Percentiles rank a stretch among this genome's conserved stretches.
These are phyloP conservation scores for Proales similis DNA, from an alignment of 1,140 invertebrate genomes.

Conservation along the genomic window DNA sequence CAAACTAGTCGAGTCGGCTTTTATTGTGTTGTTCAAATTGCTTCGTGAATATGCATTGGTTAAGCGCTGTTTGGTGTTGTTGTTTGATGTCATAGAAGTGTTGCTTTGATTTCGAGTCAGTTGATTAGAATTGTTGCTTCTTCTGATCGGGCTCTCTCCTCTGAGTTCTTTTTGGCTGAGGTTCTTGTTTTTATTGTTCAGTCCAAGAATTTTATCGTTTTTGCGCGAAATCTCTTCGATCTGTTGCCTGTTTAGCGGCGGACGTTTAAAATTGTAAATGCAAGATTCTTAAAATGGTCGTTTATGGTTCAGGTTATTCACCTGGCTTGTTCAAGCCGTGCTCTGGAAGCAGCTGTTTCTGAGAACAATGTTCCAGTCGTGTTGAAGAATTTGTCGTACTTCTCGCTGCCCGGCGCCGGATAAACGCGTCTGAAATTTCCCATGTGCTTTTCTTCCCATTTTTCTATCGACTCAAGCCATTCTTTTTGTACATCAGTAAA, in stretches of 20 bases:
- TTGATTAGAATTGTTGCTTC: too few relatives aligned
- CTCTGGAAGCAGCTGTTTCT: slow-evolving; percentile 68
- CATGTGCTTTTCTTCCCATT: slow-evolving; percentile 68
- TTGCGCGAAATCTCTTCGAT: slow-evolving; percentile 38
- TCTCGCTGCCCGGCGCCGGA: slow-evolving; percentile 53
- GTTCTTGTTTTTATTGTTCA: background rate
- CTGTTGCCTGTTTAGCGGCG: slow-evolving; percentile 22
- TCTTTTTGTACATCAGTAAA: slow-evolving; percentile 47
- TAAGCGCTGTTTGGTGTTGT: too few relatives aligned
- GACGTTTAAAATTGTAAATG: background rate
- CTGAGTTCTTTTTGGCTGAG: slow-evolving; percentile 34
- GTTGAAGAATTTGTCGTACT: slow-evolving; percentile 66
- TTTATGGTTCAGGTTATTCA: slow-evolving; percentile 35
- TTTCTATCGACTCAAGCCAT: slow-evolving; percentile 59
- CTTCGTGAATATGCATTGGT: too few relatives aligned
- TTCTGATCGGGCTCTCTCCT: slow-evolving; percentile 12
- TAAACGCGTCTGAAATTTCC: slow-evolving; percentile 65
- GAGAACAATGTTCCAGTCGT: slow-evolving; percentile 67
- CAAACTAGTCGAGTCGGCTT: too few relatives aligned
- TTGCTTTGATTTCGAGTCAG: too few relatives aligned
- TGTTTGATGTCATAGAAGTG: too few relatives aligned
- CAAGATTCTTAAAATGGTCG: background rate
- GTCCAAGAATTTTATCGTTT: slow-evolving; percentile 32
- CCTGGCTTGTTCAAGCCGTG: slow-evolving; percentile 60
- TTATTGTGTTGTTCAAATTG: too few relatives aligned